Percentiles rank a stretch among this genome's conserved stretches.
phyloP scores from a whole-genome alignment of 23 tunicate genomes.

The Ascidia mentula region DNA sequence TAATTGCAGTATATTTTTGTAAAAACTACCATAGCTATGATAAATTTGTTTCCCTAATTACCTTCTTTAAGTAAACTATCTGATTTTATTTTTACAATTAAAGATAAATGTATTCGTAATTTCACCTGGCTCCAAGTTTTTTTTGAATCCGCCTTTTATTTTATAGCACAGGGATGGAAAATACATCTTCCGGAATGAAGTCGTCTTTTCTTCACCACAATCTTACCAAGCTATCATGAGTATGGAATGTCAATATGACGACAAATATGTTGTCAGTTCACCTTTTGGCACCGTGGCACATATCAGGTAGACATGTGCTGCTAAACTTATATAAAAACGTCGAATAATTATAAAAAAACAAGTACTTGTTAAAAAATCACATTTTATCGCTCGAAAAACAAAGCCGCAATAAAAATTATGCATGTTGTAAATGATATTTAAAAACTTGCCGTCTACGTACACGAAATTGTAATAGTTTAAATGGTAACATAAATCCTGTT shows the following conservation, averaged over 20 bases:
- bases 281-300: slow-evolving; percentile 21
- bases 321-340: neutral
- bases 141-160: neutral
- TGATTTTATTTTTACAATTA: too few species aligned
- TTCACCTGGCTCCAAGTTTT: too few species aligned
- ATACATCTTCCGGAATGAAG: slow-evolving; percentile 42
- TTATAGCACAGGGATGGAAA: slow-evolving; percentile 35
- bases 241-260: slow-evolving; percentile 53
- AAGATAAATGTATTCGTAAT: too few species aligned
- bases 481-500: too few species aligned
- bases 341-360: too few species aligned
- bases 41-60: too few species aligned
- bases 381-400: too few species aligned
- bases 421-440: neutral
- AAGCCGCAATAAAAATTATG: neutral
- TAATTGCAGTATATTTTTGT: neutral
- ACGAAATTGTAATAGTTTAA: too few species aligned
- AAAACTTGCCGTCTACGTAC: neutral
- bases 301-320: neutral
- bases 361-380: too few species aligned
- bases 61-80: too few species aligned
- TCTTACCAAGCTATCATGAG: neutral
- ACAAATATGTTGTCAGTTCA: slow-evolving; percentile 62
- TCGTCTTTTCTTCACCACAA: slow-evolving; percentile 26
- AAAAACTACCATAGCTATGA: neutral